Percentiles rank a stretch among this genome's conserved stretches.
Conservation (phyloP, 2,888 invertebrate genomes). For the Prionchulus punctatus region DNA sequence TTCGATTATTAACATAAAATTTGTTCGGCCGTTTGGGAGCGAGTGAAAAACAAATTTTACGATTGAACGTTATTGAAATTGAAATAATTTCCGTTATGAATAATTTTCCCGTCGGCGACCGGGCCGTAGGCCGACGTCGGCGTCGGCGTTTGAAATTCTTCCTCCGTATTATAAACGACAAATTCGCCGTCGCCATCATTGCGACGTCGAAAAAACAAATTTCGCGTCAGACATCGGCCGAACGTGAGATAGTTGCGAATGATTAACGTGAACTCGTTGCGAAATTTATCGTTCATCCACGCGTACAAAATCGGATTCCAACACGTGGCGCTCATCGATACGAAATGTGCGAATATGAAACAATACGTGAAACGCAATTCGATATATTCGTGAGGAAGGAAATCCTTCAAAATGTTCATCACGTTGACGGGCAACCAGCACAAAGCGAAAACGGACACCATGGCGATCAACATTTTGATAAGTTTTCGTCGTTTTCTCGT, state of each 20-base stretch:
- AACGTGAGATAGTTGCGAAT: conserved; percentile 33
- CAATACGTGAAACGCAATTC: conserved; percentile 46
- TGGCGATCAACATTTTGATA: conserved; percentile 88
- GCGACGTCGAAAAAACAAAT: too few relatives aligned
- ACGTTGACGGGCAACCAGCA: conserved; percentile 69
- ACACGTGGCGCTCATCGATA: conserved; percentile 81
- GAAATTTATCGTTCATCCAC: conserved; percentile 84
- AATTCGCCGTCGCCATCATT: too few relatives aligned
- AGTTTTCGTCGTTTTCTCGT: conserved; percentile 78
- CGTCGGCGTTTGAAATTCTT: too few relatives aligned
- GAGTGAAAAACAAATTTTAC: too few relatives aligned
- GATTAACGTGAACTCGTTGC: conserved; percentile 78
- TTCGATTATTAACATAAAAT: too few relatives aligned
- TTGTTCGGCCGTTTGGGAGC: too few relatives aligned
- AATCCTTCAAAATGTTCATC: conserved; percentile 53
- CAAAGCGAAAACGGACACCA: conserved; percentile 86
- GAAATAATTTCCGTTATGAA: too few relatives aligned
- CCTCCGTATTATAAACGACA: too few relatives aligned
- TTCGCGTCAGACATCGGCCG: conserved; percentile 7
- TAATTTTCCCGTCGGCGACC: too few relatives aligned
- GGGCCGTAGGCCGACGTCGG: too few relatives aligned
- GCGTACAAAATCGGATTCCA: conserved; percentile 91
- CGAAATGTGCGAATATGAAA: conserved; percentile 70
- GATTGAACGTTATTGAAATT: too few relatives aligned
- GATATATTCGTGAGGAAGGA: conserved; percentile 35